Evolutionary conservation across 1,140 invertebrate genomes (phyloP), one percentile per base, ranked within the genome.

Genomic region (Bombus breviceps): DNA sequence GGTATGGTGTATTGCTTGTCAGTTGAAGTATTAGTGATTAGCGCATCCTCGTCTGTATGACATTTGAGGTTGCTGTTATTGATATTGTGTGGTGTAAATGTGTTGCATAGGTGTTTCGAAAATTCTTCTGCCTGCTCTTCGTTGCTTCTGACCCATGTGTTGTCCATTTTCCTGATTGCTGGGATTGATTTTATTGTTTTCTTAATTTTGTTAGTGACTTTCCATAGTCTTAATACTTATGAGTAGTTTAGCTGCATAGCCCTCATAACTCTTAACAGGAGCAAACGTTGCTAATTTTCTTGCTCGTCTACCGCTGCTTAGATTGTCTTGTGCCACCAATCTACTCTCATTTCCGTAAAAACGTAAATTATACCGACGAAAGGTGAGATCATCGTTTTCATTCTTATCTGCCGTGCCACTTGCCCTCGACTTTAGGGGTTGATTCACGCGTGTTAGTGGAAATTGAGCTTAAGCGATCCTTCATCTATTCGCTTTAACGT

Each of bases 181-280:
- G n/a, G n/a, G n/a, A n/a, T n/a, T n/a, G n/a, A n/a, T n/a, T n/a
- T n/a, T n/a, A n/a, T n/a, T n/a, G n/a, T n/a, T n/a, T n/a, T n/a
- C n/a, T n/a, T n/a, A n/a, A n/a, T n/a, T n/a, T n/a, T n/a, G n/a
- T n/a, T n/a, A n/a, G n/a, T n/a, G n/a, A n/a, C n/a, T n/a, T n/a
- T n/a, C n/a, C n/a, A n/a, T n/a, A n/a, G n/a, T n/a, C 92, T 94
- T 94, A 93, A 94, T 93, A 93, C 93, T 93, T 92, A 91, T 92
- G 92, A 94, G 92, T 91, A 93, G 92, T 93, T 93, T 91, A 91
- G 89, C 89, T 92, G 88, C 87, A 91, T 92, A 92, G 91, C 91
- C 87, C 91, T 91, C 91, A 89, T 93, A 93, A 92, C 92, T 93
- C 91, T 92, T 84, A 86, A 80, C 76, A 82, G 86, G 59, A 81